A percentile compares a stretch with the other conserved stretches of the same genome.
Evolutionary conservation across 1,140 invertebrate species (phyloP).

Genomic region (Oryctes rhinoceros): DNA sequence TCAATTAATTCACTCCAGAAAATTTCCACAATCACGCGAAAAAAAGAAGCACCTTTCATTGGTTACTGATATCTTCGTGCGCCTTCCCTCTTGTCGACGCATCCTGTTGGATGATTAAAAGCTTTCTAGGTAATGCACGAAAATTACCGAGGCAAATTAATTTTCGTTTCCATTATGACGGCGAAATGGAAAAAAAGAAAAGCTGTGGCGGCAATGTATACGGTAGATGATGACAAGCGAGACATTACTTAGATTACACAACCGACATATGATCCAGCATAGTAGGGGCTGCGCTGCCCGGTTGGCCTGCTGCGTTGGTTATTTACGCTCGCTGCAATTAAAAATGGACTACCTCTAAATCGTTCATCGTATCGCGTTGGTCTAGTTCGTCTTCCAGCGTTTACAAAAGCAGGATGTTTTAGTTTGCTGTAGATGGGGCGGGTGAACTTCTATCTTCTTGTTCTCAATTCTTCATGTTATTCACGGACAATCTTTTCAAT

Average conservation of each 20-base stretch:
- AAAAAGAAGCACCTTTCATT: too few relatives aligned
- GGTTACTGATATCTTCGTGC: too few relatives aligned
- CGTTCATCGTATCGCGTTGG: too few relatives aligned
- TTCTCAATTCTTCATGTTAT: too few relatives aligned
- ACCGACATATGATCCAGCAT: neutral
- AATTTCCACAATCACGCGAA: too few relatives aligned
- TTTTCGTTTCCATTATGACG: slow-evolving; percentile 14
- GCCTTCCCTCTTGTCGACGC: neutral
- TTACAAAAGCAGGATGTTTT: too few relatives aligned
- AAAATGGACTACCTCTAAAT: too few relatives aligned
- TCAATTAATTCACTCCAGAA: too few relatives aligned
- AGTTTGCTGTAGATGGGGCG: too few relatives aligned
- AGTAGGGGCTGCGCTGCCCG: neutral
- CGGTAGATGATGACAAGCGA: neutral
- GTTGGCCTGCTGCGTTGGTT: neutral
- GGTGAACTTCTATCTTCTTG: too few relatives aligned
- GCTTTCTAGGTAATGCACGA: neutral
- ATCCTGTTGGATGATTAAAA: neutral
- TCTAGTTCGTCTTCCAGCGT: too few relatives aligned
- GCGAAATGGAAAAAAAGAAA: neutral
- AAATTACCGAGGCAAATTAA: slow-evolving; percentile 18
- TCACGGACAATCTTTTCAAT: too few relatives aligned
- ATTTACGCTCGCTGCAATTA: slow-evolving; percentile 52
- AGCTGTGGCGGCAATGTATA: neutral
- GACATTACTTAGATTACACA: neutral